Conservation (phyloP, 1,140 invertebrate genomes). For the Drosophila pachea region DNA sequence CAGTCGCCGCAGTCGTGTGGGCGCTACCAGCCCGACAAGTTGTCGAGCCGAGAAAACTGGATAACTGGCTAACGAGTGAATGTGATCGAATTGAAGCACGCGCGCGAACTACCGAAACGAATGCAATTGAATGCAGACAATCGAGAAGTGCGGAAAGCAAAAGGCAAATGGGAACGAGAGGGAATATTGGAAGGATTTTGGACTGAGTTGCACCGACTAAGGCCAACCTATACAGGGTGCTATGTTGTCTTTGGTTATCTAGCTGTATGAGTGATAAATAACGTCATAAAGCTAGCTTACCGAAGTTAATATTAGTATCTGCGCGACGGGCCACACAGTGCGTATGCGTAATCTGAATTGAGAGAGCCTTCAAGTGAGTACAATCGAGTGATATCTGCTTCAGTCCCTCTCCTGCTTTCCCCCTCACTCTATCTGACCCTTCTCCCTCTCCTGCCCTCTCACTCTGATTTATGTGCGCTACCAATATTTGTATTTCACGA, state of each 20-base stretch:
- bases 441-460: neutral
- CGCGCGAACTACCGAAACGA: constrained; percentile 28
- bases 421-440: neutral
- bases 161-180: neutral
- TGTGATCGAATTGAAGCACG: constrained; percentile 39
- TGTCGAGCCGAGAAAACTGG: constrained; percentile 28
- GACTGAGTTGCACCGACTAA: no score
- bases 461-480: constrained; percentile 15
- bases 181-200: no score
- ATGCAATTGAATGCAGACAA: constrained; percentile 5
- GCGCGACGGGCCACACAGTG: constrained; percentile 46
- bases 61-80: constrained; percentile 46
- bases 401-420: neutral
- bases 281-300: constrained; percentile 80
- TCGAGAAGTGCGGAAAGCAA: neutral
- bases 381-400: neutral
- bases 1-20: constrained; percentile 37
- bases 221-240: constrained; percentile 54
- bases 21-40: constrained; percentile 45
- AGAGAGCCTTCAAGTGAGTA: neutral
- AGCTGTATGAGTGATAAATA: constrained; percentile 79
- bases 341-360: constrained; percentile 27
- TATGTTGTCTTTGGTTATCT: constrained; percentile 80
- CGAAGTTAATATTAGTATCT: constrained; percentile 79
- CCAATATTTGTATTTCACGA: constrained; percentile 25